Conservation (phyloP, 2,888 invertebrate genomes). For the Dioctria linearis region DNA sequence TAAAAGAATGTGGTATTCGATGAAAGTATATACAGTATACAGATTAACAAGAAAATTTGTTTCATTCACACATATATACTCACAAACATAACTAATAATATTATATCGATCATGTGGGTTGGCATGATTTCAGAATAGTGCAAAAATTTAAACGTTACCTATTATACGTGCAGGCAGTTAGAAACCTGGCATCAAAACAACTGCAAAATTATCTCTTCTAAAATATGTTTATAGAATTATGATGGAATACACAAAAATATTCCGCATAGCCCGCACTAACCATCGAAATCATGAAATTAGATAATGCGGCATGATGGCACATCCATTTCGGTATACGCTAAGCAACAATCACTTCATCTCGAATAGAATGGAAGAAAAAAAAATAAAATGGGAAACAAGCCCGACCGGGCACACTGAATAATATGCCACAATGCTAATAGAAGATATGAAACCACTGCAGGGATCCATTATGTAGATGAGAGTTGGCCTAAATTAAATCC, state of each 20-base stretch:
- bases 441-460: constrained; percentile 61
- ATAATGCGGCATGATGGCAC: constrained; percentile 10
- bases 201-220: neutral
- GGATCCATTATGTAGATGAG: constrained; percentile 62
- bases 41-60: too few species aligned
- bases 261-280: neutral
- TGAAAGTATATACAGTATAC: too few species aligned
- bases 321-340: neutral
- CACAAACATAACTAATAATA: too few species aligned
- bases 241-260: neutral
- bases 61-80: too few species aligned
- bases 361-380: neutral
- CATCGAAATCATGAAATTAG: constrained; percentile 41
- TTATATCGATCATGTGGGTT: too few species aligned
- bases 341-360: constrained; percentile 25
- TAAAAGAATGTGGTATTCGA: too few species aligned
- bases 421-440: constrained; percentile 50
- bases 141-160: too few species aligned
- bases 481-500: constrained; percentile 61
- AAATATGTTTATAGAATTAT: neutral
- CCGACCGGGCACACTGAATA: constrained; percentile 8
- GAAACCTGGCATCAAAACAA: too few species aligned
- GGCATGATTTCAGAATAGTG: too few species aligned
- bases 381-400: constrained; percentile 26
- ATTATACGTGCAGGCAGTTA: too few species aligned